Conservation (phyloP, 2,888 invertebrate genomes). For the Phalangium opilio region DNA sequence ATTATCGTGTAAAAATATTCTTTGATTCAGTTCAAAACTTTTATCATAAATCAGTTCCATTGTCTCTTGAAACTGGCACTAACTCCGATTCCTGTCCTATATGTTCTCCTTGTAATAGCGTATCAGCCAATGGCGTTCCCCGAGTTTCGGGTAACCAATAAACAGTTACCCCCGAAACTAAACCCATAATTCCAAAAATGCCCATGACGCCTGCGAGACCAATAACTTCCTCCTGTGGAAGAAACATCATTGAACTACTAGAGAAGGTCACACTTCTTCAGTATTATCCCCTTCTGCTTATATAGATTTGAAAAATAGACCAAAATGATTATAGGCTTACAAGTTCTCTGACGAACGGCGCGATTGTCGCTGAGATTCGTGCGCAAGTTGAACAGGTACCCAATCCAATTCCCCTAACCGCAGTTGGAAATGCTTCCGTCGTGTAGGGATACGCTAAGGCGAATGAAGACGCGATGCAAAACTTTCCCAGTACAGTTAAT, state of each 20-base stretch:
- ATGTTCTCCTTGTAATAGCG: constrained; percentile 12
- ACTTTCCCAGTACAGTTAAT: constrained; percentile 47
- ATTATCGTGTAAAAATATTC: too few species aligned
- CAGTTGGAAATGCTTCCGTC: constrained; percentile 54
- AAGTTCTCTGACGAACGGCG: constrained; percentile 48
- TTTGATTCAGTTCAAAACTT: too few species aligned
- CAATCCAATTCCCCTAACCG: constrained; percentile 51
- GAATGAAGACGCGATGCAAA: constrained; percentile 59
- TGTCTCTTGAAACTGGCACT: too few species aligned
- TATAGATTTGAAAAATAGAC: too few species aligned
- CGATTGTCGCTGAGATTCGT: constrained; percentile 54
- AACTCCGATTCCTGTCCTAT: constrained; percentile 10
- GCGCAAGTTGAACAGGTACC: constrained; percentile 60
- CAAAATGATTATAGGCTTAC: constrained; percentile 5
- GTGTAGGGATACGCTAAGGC: constrained; percentile 61
- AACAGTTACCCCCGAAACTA: constrained; percentile 4
- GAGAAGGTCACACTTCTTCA: too few species aligned
- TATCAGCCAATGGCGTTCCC: constrained; percentile 12
- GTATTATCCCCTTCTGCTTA: too few species aligned
- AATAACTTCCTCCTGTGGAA: too few species aligned
- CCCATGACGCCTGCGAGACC: too few species aligned
- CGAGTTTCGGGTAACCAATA: constrained; percentile 11
- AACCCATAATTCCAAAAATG: too few species aligned
- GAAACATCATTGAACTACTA: too few species aligned
- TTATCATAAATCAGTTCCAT: too few species aligned